Conservation (phyloP, 2,113 vertebrate species). For the Gambusia holbrooki region DNA sequence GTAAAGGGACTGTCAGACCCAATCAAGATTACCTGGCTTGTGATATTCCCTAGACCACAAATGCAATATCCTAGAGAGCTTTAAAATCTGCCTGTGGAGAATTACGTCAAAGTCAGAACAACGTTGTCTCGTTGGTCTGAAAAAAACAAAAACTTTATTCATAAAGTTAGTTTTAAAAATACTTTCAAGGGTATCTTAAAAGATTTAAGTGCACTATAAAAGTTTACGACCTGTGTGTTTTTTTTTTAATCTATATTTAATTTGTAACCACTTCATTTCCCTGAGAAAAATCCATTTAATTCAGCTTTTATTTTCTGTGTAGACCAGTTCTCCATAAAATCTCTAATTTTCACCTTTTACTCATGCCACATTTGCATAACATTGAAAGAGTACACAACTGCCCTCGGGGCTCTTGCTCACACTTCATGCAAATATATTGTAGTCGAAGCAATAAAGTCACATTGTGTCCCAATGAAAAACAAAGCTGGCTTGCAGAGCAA, state of each 20-base stretch:
- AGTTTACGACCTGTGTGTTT: neutral
- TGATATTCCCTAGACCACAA: conserved; percentile 58
- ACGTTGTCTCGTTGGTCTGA: neutral
- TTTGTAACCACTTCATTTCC: neutral
- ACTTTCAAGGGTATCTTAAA: neutral
- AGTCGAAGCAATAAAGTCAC: conserved; percentile 32
- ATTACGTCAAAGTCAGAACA: conserved; percentile 32
- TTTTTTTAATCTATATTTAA: neutral
- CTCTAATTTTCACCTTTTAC: conserved; percentile 15
- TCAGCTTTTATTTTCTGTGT: neutral
- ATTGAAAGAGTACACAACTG: conserved; percentile 1
- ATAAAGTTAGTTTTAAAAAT: conserved; percentile 1
- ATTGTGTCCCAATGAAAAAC: neutral
- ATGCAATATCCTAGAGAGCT: conserved; percentile 57
- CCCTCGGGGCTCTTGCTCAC: conserved; percentile 18
- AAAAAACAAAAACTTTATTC: neutral
- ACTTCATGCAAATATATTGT: conserved; percentile 27
- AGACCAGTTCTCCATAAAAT: conserved; percentile 2
- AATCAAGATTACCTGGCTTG: conserved; percentile 58
- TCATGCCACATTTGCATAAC: conserved; percentile 11
- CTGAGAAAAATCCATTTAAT: fast-evolving
- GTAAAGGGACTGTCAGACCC: conserved; percentile 59
- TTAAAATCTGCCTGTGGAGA: conserved; percentile 26
- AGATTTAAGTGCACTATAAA: neutral
- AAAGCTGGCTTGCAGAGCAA: neutral